Evolutionary conservation across 2,888 invertebrate species (phyloP), one percentile per base, ranked within the genome.

Genomic region (Eilema depressum): DNA sequence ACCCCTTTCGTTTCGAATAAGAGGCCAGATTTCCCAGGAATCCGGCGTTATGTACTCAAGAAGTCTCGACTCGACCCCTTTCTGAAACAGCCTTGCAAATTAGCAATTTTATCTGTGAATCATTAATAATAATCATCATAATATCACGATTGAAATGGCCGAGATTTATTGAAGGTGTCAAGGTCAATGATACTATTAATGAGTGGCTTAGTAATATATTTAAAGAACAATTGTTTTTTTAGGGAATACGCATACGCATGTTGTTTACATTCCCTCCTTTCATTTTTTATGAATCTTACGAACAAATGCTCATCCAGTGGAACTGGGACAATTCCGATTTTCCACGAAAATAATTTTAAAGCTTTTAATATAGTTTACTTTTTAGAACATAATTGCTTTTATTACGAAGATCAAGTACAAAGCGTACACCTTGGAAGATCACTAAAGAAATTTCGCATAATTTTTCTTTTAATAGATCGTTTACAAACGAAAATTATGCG

Each of bases 101-200:
- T 53, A n/a, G 53, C 53, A 53, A n/a, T 53, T 53, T 53, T 53
- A 8, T 53, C 53, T 53, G 20, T 20, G 20, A 53, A 53, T 53
- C 53, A 20, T 37, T 37, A n/a, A n/a, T n/a, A n/a, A n/a, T n/a
- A n/a, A n/a, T n/a, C n/a, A n/a, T n/a, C n/a, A 7, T 30, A 30
- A 30, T 53, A n/a, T 53, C 8, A 53, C 53, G n/a, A 53, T 53
- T 53, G 20, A 47, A 17, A 17, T 53, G n/a, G 8, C 20, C 20
- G n/a, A n/a, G 53, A 53, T 53, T 53, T n/a, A 53, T n/a, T 53
- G n/a, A 53, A 53, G n/a, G 7, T 53, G 53, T 53, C 53, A 53
- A 53, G 53, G 53, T 53, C 10, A 53, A n/a, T n/a, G n/a, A 10
- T 53, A 53, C 7, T 20, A 47, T 20, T 47, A 47, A 47, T n/a